These are phyloP conservation scores for Neomorphus geoffroyi DNA, from an alignment of 2,797 vertebrate species.

Conservation along the genomic window DNA sequence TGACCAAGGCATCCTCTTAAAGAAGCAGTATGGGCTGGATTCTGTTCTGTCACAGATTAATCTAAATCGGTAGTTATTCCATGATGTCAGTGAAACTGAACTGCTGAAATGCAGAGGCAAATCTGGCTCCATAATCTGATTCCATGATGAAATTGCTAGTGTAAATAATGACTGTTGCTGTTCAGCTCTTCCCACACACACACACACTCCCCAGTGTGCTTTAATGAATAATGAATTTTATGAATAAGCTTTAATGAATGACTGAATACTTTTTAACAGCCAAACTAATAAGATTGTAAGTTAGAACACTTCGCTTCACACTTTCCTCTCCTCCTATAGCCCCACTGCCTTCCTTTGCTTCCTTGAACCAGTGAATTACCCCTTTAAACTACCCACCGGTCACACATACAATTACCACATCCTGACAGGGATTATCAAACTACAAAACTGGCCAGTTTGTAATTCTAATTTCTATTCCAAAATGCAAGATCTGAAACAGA, in stretches of 20 bases:
- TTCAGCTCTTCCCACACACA: not conserved
- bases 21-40: not conserved
- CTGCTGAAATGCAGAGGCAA: constrained; percentile 4
- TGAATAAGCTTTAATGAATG: constrained; percentile 59
- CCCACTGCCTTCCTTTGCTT: not conserved
- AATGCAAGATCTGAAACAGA: not conserved
- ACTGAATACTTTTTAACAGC: constrained; percentile 40
- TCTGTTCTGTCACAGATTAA: constrained; percentile 16
- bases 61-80: constrained; percentile 36
- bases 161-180: constrained; percentile 8
- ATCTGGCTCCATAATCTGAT: constrained; percentile 26
- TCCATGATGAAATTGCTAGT: not conserved
- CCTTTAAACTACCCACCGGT: not conserved
- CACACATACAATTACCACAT: not conserved
- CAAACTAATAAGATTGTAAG: not conserved
- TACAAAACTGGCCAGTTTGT: not conserved
- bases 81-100: constrained; percentile 48
- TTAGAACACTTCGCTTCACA: constrained; percentile 1
- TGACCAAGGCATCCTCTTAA: constrained; percentile 14
- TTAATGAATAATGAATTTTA: constrained; percentile 50
- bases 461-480: not conserved
- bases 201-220: not conserved
- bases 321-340: not conserved
- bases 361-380: not conserved
- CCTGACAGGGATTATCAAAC: not conserved